Evolutionary conservation across 2,888 invertebrate species (phyloP), one percentile per base, ranked within the genome.

Genomic region (Prosapia bicincta): DNA sequence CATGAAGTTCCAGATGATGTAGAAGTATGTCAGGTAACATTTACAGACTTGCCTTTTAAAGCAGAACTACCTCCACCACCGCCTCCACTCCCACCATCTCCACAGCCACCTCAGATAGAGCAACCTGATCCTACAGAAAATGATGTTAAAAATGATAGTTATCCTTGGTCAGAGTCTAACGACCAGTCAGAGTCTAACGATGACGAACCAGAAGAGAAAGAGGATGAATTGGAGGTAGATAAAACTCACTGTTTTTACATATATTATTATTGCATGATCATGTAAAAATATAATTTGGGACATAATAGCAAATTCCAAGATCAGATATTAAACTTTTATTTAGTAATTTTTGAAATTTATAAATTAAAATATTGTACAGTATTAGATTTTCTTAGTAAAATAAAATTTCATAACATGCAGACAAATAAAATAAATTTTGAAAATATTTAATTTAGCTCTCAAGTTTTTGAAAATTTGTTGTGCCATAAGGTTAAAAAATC

Each of bases 1-100:
- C 66, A 71, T 20, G 75, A 75, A 54, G 26, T 75, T 23, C 75
- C 75, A n/a, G 71, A 75, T 67, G 71, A 75, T 38, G 38, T 75
- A 20, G 75, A 75, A 32, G 38, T 71, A 20, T 71, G 67, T 23
- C 66, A 71, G 20, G 28, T 75, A 9, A 75, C 75, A 20, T 32
- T 71, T 23, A 68, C 75, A 10, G 75, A 75, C 2, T 66, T 75
- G 5, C 75, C 75, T n/a, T 26, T 75, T 23, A 75, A 75, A 43
- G 15, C 28, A 26, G 68, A 69, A 30, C 5, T 30, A 1, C 26
- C 28, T 15, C 9, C 26, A 28, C 26, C 23, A 30, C 30, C 30
- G 9, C 28, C 30, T 3, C 23, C n/a, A 69, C 24, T 5, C 2
- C n/a, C 67, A 26, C 7, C 26, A n/a, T 26, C 26, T 15, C 69